Evolutionary conservation across 1,140 invertebrate species (phyloP), one percentile per base, ranked within the genome.

Genomic region (Philaenus spumarius): DNA sequence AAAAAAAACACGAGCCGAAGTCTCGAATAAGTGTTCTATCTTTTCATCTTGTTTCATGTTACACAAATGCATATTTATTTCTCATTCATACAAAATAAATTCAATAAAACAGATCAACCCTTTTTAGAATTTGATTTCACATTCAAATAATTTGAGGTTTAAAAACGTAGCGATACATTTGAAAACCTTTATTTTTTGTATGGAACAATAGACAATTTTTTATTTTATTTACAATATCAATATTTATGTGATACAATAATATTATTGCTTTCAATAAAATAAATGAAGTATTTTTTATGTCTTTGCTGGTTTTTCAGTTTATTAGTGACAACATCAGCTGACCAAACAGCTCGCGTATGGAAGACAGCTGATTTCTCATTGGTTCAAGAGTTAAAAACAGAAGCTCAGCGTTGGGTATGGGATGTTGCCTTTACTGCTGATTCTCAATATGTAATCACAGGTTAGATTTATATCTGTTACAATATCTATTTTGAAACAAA

Each of bases 351-450:
- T 4, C 83, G 84, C 68, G 82, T 98, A 58, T 98, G 94, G 93
- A 83, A 84, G 68, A 90, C 88, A 9, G 76, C 80, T 11, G 87
- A 92, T 63, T 93, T 89, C 75, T 75, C 80, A n/a, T 80, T 93
- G 64, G 72, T 84, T 60, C 81, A 84, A 47, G 87, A 93, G 68
- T 77, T 97, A 40, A 85, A 85, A 62, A 80, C 85, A 58, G 86
- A 88, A 40, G 83, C 82, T 24, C 90, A 95, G 73, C 78, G 92
- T 70, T 98, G 97, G 96, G 93, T 99, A 12, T 99, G 97, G 97
- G 95, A 98, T 77, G 89, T 89, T 52, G 94, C 92, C 45, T 99
- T 98, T 71, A 97, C 91, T 71, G 86, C 88, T 20, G 95, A 99
- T 76, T 96, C 93, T 0, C 85, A 95, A 68, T 97, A 95, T 71